A percentile compares a stretch with the other conserved stretches of the same genome.
phyloP scores from a whole-genome alignment of 2,888 invertebrate genomes.

The Campoletis raptor region DNA sequence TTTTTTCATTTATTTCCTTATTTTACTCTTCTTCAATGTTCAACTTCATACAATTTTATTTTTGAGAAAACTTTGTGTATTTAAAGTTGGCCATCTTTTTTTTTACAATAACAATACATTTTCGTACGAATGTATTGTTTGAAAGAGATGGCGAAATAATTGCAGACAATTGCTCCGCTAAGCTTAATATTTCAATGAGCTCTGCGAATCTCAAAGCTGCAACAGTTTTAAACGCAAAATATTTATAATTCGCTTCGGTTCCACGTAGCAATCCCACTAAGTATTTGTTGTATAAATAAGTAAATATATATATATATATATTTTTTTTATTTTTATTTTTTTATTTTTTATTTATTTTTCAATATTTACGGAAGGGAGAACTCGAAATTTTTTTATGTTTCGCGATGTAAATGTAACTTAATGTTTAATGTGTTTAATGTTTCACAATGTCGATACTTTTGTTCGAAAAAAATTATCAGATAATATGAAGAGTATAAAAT shows the following conservation, averaged over 20 bases:
- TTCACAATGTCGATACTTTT: no score
- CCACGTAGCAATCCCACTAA: neutral
- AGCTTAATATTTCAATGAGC: neutral
- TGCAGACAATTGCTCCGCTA: constrained; percentile 72
- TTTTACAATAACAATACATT: constrained; percentile 11
- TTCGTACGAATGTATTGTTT: constrained; percentile 33
- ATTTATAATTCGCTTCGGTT: neutral
- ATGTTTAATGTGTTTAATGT: no score
- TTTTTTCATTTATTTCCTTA: neutral
- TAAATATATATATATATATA: no score
- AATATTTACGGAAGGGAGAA: no score
- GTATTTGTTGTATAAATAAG: neutral
- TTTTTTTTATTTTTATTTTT: no score
- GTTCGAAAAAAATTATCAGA: no score
- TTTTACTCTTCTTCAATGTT: neutral
- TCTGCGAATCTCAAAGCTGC: constrained; percentile 74
- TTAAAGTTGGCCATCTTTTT: neutral
- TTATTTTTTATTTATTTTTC: no score
- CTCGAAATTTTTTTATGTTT: no score
- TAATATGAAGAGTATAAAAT: no score
- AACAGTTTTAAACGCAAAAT: constrained; percentile 58
- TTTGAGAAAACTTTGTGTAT: neutral
- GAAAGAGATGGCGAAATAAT: constrained; percentile 70
- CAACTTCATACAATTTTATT: neutral
- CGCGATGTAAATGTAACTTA: no score